A percentile compares a stretch with the other conserved stretches of the same genome.
Evolutionary conservation across 2,888 invertebrate species (phyloP).

Genomic region (Oscheius sp.): DNA sequence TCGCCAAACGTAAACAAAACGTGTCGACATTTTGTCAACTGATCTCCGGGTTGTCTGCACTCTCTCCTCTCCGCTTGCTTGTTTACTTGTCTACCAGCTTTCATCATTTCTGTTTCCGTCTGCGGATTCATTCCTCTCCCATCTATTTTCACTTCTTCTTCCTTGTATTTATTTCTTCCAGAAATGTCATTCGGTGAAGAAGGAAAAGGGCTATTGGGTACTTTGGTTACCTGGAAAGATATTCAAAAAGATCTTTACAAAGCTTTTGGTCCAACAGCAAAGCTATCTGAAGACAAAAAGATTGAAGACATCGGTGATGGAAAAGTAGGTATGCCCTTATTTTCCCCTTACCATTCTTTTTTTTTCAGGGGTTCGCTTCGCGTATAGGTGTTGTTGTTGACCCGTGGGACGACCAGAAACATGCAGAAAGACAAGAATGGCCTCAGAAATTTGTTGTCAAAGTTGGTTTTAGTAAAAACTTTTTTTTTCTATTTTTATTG

Average conservation of each 20-base stretch:
- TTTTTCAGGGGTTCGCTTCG: neutral
- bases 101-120: too few relatives aligned
- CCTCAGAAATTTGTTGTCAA: conserved; percentile 10
- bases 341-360: too few relatives aligned
- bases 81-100: too few relatives aligned
- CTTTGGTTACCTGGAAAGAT: conserved; percentile 11
- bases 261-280: neutral
- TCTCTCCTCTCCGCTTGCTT: too few relatives aligned
- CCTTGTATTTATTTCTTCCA: neutral
- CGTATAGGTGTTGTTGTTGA: conserved; percentile 1
- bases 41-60: too few relatives aligned
- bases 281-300: neutral
- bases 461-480: neutral
- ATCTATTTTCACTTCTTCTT: neutral
- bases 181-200: neutral
- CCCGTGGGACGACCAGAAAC: neutral
- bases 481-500: neutral
- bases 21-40: too few relatives aligned
- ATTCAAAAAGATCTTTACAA: neutral
- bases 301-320: conserved; percentile 15
- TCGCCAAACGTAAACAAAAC: too few relatives aligned
- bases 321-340: neutral
- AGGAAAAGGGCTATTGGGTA: conserved; percentile 3
- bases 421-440: neutral
- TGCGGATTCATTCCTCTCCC: too few relatives aligned